Percentiles rank a stretch among this genome's conserved stretches.
These are phyloP conservation scores for Drosophila pandora DNA, from an alignment of 1,140 invertebrate species.

Conservation along the genomic window DNA sequence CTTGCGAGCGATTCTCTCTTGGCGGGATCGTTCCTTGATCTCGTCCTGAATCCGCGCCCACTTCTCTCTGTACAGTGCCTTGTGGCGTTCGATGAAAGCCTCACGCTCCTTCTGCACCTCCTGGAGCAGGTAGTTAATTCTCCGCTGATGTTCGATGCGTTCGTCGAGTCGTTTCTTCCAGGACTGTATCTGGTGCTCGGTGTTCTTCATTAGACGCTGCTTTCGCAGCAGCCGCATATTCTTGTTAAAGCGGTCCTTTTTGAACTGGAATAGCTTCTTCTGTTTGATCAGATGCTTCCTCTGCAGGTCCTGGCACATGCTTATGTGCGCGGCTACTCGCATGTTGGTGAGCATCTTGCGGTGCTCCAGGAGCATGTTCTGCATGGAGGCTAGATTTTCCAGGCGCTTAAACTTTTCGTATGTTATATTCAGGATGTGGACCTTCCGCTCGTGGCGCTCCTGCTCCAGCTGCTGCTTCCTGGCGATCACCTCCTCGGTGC, in stretches of 20 bases:
- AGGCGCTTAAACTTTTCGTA: constrained; percentile 58
- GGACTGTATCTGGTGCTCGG: constrained; percentile 58
- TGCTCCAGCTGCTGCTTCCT: constrained; percentile 54
- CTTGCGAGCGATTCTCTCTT: not conserved
- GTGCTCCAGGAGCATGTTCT: constrained; percentile 57
- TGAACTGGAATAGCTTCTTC: constrained; percentile 78
- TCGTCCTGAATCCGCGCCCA: constrained; percentile 69
- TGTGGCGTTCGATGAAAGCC: constrained; percentile 67
- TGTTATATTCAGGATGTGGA: constrained; percentile 52
- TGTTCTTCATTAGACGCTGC: constrained; percentile 35
- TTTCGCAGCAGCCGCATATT: constrained; percentile 61
- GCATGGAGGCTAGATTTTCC: constrained; percentile 52
- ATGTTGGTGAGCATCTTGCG: constrained; percentile 71
- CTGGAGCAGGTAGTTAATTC: constrained; percentile 50
- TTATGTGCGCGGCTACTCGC: constrained; percentile 56
- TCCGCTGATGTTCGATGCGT: constrained; percentile 63
- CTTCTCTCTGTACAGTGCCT: constrained; percentile 45
- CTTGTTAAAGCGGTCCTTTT: constrained; percentile 71
- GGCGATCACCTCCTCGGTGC: constrained; percentile 55
- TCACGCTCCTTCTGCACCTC: constrained; percentile 53
- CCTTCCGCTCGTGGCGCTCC: constrained; percentile 41
- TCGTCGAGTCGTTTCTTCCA: constrained; percentile 70
- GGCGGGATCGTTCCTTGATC: constrained; percentile 53
- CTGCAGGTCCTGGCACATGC: constrained; percentile 61
- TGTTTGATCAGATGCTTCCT: constrained; percentile 72